Evolutionary conservation across 2,888 invertebrate species (phyloP).

Genomic region (Mechanitis messenoides): DNA sequence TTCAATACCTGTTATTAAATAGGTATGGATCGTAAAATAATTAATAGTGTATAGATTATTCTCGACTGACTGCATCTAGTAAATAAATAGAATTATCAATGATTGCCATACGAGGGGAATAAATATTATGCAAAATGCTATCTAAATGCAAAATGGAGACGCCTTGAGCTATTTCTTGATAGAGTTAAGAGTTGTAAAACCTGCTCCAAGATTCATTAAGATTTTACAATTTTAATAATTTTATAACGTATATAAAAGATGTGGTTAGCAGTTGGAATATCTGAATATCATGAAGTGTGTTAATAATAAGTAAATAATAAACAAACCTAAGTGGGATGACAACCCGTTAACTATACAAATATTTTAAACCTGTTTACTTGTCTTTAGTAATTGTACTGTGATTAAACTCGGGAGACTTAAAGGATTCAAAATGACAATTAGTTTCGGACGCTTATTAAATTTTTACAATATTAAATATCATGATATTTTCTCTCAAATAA

Average conservation of each 20-base stretch:
- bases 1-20: too few relatives aligned
- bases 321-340: too few relatives aligned
- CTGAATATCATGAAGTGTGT: too few relatives aligned
- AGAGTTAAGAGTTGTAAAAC: constrained; percentile 22
- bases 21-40: too few relatives aligned
- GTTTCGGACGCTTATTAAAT: constrained; percentile 16
- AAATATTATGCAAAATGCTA: constrained; percentile 23
- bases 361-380: neutral
- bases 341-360: neutral
- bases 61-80: neutral
- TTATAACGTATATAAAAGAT: neutral
- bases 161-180: constrained; percentile 24
- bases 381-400: constrained; percentile 1
- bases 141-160: constrained; percentile 25
- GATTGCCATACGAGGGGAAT: neutral
- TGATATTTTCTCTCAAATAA: constrained; percentile 27
- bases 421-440: constrained; percentile 10
- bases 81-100: constrained; percentile 3
- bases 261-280: neutral
- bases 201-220: constrained; percentile 18
- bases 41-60: too few relatives aligned
- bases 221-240: constrained; percentile 16
- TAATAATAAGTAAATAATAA: too few relatives aligned
- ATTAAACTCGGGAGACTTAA: constrained; percentile 4
- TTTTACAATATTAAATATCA: constrained; percentile 27